Evolutionary conservation across 2,888 invertebrate species (phyloP).

Genomic region (Linnaemya vulpina): DNA sequence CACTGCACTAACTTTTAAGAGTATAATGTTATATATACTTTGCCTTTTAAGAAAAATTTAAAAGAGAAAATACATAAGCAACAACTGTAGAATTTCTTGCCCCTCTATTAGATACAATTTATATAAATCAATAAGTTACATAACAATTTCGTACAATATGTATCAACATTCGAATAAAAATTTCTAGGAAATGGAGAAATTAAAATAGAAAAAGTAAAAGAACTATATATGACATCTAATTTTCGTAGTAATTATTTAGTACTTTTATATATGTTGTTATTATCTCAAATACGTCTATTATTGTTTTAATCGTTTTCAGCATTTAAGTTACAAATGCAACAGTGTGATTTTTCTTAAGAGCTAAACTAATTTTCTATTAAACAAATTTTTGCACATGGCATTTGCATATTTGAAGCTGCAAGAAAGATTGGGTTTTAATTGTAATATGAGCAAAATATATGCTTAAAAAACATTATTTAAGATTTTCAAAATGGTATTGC

Average conservation of each 20-base stretch:
- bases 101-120: constrained; percentile 42
- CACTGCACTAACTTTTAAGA: constrained; percentile 2
- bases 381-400: not conserved
- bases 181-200: constrained; percentile 27
- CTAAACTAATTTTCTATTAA: constrained; percentile 56
- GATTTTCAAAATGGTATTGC: constrained; percentile 37
- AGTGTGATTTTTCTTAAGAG: constrained; percentile 46
- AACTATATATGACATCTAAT: constrained; percentile 46
- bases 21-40: constrained; percentile 13
- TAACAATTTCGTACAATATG: constrained; percentile 38
- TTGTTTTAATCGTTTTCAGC: constrained; percentile 36
- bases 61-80: constrained; percentile 3
- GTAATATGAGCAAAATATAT: constrained; percentile 27
- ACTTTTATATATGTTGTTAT: constrained; percentile 5
- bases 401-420: constrained; percentile 46
- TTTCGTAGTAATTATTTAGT: constrained; percentile 2
- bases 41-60: not conserved
- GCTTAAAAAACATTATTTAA: not conserved
- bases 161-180: constrained; percentile 47
- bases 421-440: constrained; percentile 45
- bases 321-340: constrained; percentile 47
- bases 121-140: constrained; percentile 59
- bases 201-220: not conserved
- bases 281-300: not conserved
- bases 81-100: constrained; percentile 20